Conservation (phyloP, 2,888 invertebrate species). For the Trachelus troglodyta region DNA sequence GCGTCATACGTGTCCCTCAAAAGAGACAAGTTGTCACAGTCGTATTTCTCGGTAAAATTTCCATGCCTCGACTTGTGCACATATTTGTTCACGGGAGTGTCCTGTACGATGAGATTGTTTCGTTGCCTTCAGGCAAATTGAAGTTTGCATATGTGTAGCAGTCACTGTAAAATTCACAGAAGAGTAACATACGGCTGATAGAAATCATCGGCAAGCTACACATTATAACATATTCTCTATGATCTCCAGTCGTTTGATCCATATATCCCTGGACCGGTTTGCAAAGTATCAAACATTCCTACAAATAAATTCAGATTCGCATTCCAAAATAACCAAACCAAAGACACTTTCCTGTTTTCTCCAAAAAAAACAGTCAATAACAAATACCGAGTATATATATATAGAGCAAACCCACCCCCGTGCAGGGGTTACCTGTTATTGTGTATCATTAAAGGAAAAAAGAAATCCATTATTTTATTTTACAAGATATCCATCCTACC, state of each 20-base stretch:
- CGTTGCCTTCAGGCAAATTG: neutral
- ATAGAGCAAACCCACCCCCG: neutral
- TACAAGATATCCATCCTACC: neutral
- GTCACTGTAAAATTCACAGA: slow-evolving; percentile 56
- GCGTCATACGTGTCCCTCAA: neutral
- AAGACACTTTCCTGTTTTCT: neutral
- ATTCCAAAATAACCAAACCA: neutral
- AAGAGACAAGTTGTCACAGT: neutral
- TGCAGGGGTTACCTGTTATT: neutral
- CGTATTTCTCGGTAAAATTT: neutral
- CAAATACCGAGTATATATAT: neutral
- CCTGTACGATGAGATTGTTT: neutral
- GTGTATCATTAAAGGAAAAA: neutral
- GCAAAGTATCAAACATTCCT: neutral
- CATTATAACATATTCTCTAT: slow-evolving; percentile 60
- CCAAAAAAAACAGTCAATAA: neutral
- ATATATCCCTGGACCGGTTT: neutral
- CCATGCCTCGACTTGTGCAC: neutral
- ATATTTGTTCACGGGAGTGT: neutral
- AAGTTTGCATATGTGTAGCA: slow-evolving; percentile 13
- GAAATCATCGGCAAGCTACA: slow-evolving; percentile 47
- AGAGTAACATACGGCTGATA: slow-evolving; percentile 44
- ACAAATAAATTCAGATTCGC: neutral
- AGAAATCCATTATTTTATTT: neutral
- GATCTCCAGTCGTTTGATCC: slow-evolving; percentile 36